A percentile compares a stretch with the other conserved stretches of the same genome.
These are phyloP conservation scores for Macrotrachela quadricornifera DNA, from an alignment of 1,140 invertebrate species.

Conservation along the genomic window DNA sequence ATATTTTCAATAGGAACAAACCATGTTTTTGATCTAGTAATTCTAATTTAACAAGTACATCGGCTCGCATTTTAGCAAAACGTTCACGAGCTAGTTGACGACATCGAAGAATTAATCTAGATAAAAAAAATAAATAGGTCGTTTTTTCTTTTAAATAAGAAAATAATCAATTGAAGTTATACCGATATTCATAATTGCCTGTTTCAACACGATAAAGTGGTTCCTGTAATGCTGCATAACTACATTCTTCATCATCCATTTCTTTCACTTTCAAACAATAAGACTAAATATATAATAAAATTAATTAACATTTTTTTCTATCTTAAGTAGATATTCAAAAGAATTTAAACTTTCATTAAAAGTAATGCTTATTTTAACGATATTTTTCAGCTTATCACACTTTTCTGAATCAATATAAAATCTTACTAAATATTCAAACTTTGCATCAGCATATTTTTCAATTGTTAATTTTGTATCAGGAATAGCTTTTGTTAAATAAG, in stretches of 20 bases:
- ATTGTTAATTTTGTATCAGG: constrained; percentile 91
- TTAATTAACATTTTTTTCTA: neutral
- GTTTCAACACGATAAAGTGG: constrained; percentile 89
- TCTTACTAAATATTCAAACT: constrained; percentile 72
- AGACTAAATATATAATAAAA: constrained; percentile 34
- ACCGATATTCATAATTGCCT: constrained; percentile 94
- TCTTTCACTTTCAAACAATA: constrained; percentile 84
- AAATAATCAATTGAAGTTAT: constrained; percentile 4
- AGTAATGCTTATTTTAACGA: neutral
- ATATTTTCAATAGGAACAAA: constrained; percentile 11
- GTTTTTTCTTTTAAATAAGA: neutral
- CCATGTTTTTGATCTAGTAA: constrained; percentile 82
- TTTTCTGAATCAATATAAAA: neutral
- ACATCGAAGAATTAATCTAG: constrained; percentile 64
- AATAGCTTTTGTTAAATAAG: constrained; percentile 85
- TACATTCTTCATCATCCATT: constrained; percentile 96
- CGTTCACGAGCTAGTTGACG: constrained; percentile 68
- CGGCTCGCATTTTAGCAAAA: constrained; percentile 73
- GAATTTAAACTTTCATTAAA: neutral
- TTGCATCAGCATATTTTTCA: constrained; percentile 80
- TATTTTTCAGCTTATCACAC: neutral
- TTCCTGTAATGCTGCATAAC: constrained; percentile 66
- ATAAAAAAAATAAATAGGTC: neutral
- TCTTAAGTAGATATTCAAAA: constrained; percentile 7
- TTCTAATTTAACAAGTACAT: constrained; percentile 88